Conservation (phyloP, 2,888 invertebrate genomes). For the Tiphia femorata region DNA sequence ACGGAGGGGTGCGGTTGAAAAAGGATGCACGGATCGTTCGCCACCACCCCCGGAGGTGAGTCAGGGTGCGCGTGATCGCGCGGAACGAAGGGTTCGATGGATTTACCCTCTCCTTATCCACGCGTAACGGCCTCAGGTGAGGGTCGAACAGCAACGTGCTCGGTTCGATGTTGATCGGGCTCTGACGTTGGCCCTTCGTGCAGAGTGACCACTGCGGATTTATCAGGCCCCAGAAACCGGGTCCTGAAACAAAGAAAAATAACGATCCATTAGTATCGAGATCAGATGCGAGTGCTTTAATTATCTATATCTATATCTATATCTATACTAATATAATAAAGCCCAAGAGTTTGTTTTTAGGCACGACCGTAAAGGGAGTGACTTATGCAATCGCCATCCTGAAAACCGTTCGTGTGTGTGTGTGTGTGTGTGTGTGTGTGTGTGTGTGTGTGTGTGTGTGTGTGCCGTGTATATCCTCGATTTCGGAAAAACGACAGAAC, state of each 20-base stretch:
- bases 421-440: neutral
- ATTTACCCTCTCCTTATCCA: slow-evolving; percentile 93
- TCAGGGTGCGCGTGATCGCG: no score
- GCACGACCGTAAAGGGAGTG: no score
- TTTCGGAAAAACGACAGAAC: no score
- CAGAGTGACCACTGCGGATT: slow-evolving; percentile 99
- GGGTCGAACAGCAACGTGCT: slow-evolving; percentile 95
- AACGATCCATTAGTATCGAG: neutral
- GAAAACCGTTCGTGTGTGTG: no score
- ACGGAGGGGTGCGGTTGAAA: neutral
- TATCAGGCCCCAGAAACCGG: slow-evolving; percentile 97
- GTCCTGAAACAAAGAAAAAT: slow-evolving; percentile 76
- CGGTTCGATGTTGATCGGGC: slow-evolving; percentile 97
- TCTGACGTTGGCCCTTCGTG: slow-evolving; percentile 95
- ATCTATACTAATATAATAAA: no score
- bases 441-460: neutral
- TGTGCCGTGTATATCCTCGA: no score
- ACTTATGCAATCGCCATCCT: no score
- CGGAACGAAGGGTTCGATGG: slow-evolving; percentile 8
- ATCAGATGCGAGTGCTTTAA: no score
- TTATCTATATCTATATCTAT: no score
- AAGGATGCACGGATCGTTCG: neutral
- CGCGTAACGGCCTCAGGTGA: slow-evolving; percentile 88
- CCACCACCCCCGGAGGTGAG: no score
- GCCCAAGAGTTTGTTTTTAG: no score